phyloP scores from a whole-genome alignment of 2,888 invertebrate genomes.

The Gymnocheta viridis region DNA sequence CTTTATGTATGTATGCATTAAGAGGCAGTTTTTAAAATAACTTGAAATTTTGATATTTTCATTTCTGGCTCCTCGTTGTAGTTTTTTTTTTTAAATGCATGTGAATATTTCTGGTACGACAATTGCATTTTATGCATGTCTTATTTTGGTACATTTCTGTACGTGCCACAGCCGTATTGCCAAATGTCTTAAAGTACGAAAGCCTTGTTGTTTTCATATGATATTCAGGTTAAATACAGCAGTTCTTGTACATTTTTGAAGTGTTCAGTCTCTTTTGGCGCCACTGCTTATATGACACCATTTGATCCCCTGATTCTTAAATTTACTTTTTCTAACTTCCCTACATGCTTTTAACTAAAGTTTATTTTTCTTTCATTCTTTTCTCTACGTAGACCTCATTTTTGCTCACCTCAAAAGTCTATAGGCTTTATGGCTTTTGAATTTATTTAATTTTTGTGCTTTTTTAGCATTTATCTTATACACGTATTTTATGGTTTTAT shows the following conservation, averaged over 20 bases:
- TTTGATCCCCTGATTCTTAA: constrained; percentile 48
- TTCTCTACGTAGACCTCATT: constrained; percentile 28
- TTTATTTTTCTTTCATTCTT: background rate
- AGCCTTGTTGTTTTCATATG: background rate
- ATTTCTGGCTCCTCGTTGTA: constrained; percentile 28
- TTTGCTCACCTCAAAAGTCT: constrained; percentile 39
- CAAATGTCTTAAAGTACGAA: constrained; percentile 32
- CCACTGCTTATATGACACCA: constrained; percentile 28
- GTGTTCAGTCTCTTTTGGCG: background rate
- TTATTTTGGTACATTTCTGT: constrained; percentile 24
- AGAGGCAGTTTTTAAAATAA: constrained; percentile 6
- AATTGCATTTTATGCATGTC: constrained; percentile 48
- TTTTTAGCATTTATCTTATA: constrained; percentile 37
- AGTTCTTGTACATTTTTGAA: background rate
- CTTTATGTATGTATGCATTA: background rate
- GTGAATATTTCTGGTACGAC: constrained; percentile 17
- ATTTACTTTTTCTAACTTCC: constrained; percentile 20
- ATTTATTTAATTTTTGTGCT: constrained; percentile 44
- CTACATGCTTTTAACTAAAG: background rate
- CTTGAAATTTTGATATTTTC: constrained; percentile 19
- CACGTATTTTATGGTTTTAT: constrained; percentile 37
- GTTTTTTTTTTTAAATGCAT: background rate
- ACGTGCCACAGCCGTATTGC: constrained; percentile 44
- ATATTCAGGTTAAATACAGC: background rate
- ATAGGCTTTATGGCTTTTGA: constrained; percentile 59